Evolutionary conservation across 2,888 invertebrate species (phyloP).

Genomic region (Congeria kusceri): DNA sequence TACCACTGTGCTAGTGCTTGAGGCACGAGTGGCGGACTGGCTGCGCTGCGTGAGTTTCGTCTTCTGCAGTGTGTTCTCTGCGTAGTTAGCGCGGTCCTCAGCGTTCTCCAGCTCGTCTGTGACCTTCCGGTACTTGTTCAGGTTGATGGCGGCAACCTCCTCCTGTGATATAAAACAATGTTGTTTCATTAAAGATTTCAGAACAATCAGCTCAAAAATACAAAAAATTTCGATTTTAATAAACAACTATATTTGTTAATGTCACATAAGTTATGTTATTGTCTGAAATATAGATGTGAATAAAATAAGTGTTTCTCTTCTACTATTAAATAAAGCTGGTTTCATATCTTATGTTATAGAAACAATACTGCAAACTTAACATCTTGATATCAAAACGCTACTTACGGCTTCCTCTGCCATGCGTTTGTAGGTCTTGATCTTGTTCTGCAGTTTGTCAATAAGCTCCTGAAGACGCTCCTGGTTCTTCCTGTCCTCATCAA

Average conservation of each 20-base stretch:
- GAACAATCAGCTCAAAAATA: not conserved
- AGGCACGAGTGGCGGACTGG: conserved; percentile 77
- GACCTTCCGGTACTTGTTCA: conserved; percentile 87
- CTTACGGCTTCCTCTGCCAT: conserved; percentile 98
- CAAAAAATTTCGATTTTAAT: not conserved
- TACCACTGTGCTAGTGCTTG: conserved; percentile 37
- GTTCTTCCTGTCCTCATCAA: conserved; percentile 99
- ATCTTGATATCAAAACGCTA: conserved; percentile 48
- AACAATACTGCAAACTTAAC: no score
- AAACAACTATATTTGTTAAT: not conserved
- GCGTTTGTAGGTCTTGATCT: conserved; percentile 99
- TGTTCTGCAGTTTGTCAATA: conserved; percentile 98
- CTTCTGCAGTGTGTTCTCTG: conserved; percentile 86
- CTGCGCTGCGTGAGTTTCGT: conserved; percentile 85
- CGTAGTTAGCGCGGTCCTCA: conserved; percentile 86
- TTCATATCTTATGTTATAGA: not conserved
- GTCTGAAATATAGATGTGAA: not conserved
- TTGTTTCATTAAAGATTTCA: not conserved
- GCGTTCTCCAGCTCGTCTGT: conserved; percentile 86
- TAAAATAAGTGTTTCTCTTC: no score
- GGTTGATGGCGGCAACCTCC: conserved; percentile 86
- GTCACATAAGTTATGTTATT: not conserved
- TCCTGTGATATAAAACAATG: conserved; percentile 73
- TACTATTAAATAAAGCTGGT: no score
- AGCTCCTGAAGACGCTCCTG: conserved; percentile 99